Percentiles rank a stretch among this genome's conserved stretches.
Conservation (phyloP, 2,888 invertebrate species). For the Agrotis puta region DNA sequence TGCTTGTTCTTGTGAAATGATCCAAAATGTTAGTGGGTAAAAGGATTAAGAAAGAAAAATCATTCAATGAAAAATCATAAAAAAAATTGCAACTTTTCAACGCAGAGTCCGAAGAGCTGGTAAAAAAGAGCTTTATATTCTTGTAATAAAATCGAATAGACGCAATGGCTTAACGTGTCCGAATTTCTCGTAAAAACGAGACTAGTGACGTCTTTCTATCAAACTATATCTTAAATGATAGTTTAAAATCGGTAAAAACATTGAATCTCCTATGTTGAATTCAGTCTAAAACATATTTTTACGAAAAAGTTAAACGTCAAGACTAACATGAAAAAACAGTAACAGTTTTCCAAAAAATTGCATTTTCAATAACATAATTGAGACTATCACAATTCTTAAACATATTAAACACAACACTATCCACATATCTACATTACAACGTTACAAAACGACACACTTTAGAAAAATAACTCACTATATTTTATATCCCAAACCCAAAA, state of each 20-base stretch:
- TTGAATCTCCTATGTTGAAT: neutral
- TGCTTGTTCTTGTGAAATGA: neutral
- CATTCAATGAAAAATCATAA: neutral
- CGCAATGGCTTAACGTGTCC: neutral
- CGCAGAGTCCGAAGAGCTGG: neutral
- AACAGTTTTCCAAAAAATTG: neutral
- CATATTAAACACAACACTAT: neutral
- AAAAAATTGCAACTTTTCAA: neutral
- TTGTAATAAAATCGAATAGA: neutral
- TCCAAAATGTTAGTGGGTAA: neutral
- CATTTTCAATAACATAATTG: neutral
- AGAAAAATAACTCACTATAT: conserved; percentile 13
- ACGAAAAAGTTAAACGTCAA: neutral
- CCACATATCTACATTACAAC: too few species aligned
- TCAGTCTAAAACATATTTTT: neutral
- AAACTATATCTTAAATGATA: neutral
- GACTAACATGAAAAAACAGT: neutral
- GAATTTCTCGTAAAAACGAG: neutral
- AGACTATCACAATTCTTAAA: too few species aligned
- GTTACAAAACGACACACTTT: too few species aligned
- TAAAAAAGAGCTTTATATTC: neutral
- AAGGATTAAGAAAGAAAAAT: neutral
- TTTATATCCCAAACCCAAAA: conserved; percentile 25
- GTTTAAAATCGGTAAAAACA: neutral
- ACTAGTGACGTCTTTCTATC: neutral